Evolutionary conservation across 2,797 vertebrate species (phyloP).

Genomic region (Gymnothorax reevesii): DNA sequence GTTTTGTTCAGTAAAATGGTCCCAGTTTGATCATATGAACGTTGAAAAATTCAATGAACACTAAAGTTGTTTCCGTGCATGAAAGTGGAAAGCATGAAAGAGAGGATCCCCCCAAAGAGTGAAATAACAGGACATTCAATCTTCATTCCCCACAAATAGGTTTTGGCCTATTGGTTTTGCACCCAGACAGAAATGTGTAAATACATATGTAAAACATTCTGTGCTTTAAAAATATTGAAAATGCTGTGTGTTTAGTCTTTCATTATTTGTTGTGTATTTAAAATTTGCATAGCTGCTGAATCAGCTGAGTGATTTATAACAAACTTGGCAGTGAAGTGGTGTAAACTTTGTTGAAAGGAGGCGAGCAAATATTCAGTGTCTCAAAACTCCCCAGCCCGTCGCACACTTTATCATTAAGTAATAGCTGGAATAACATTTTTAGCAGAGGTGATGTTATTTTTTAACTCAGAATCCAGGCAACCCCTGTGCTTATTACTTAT

Average conservation of each 20-base stretch:
- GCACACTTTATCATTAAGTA: conserved; percentile 57
- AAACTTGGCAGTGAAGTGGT: not conserved
- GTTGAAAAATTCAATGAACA: no score
- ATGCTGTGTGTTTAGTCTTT: not conserved
- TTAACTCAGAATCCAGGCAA: conserved; percentile 71
- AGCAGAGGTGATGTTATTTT: conserved; percentile 75
- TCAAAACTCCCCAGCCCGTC: not conserved
- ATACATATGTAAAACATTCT: not conserved
- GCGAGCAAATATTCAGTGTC: not conserved
- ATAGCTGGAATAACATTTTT: conserved; percentile 73
- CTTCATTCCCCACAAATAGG: not conserved
- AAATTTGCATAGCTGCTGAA: not conserved
- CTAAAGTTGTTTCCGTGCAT: no score
- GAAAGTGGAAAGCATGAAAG: no score
- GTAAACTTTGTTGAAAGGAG: not conserved
- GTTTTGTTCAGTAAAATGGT: no score
- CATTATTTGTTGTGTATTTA: not conserved
- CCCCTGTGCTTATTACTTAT: conserved; percentile 66
- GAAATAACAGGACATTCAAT: no score
- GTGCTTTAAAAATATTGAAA: not conserved
- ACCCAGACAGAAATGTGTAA: not conserved
- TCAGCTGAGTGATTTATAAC: not conserved
- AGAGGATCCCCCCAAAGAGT: no score
- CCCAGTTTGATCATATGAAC: no score
- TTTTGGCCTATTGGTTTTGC: not conserved